Percentiles rank a stretch among this genome's conserved stretches.
These are phyloP conservation scores for Idaea biselata DNA, from an alignment of 2,888 invertebrate species.

Conservation along the genomic window DNA sequence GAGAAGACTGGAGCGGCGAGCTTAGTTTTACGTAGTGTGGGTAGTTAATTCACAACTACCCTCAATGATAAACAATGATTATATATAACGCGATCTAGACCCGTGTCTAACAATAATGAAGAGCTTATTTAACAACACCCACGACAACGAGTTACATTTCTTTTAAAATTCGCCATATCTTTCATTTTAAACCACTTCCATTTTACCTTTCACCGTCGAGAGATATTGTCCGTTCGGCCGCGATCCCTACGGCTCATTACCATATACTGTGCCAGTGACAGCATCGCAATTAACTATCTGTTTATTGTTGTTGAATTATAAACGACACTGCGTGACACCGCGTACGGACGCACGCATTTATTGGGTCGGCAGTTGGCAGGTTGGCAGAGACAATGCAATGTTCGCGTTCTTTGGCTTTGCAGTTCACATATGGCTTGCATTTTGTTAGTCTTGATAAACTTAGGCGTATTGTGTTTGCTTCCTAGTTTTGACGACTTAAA, in stretches of 20 bases:
- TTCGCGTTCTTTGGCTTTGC: too few relatives aligned
- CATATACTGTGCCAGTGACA: conserved; percentile 79
- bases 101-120: too few relatives aligned
- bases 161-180: not conserved
- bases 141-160: not conserved
- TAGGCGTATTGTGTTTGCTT: too few relatives aligned
- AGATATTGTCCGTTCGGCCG: conserved; percentile 77
- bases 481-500: too few relatives aligned
- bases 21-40: too few relatives aligned
- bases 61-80: too few relatives aligned
- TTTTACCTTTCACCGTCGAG: conserved; percentile 78
- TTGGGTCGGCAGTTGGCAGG: not conserved
- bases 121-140: not conserved
- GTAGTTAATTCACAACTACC: too few relatives aligned
- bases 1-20: too few relatives aligned
- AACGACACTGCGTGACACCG: conserved; percentile 67
- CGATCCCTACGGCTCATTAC: conserved; percentile 79
- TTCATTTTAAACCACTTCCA: conserved; percentile 42
- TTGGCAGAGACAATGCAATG: not conserved
- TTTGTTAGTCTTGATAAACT: too few relatives aligned
- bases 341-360: conserved; percentile 18
- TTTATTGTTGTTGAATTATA: conserved; percentile 80
- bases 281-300: conserved; percentile 80
- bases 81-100: too few relatives aligned
- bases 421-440: too few relatives aligned